phyloP scores from a whole-genome alignment of 2,888 invertebrate genomes.

The Diarsia dahlii region DNA sequence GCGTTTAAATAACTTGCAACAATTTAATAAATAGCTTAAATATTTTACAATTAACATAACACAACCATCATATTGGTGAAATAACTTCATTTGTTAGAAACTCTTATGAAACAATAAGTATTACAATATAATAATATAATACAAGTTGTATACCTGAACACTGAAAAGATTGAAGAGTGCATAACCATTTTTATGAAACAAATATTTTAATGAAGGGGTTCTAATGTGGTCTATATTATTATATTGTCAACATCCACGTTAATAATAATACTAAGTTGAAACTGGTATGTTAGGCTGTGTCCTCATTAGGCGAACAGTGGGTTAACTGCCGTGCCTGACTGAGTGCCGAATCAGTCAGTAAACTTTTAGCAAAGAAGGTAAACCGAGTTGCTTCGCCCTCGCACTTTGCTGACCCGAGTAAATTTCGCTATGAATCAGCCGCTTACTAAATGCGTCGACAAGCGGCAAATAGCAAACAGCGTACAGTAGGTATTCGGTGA shows the following conservation, averaged over 20 bases:
- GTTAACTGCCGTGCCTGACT: background rate
- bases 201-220: background rate
- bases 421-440: background rate
- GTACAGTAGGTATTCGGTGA: background rate
- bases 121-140: slow-evolving; percentile 20
- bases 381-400: background rate
- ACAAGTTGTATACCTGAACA: slow-evolving; percentile 20
- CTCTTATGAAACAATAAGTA: slow-evolving; percentile 62
- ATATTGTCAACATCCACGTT: background rate
- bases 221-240: background rate
- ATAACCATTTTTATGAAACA: background rate
- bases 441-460: background rate
- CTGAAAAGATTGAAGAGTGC: slow-evolving; percentile 22
- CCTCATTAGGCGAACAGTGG: background rate
- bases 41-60: slow-evolving; percentile 71
- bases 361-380: background rate
- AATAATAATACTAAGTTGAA: background rate
- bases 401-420: background rate
- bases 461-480: background rate
- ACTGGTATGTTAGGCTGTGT: background rate
- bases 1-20: slow-evolving; percentile 69
- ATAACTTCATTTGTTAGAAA: slow-evolving; percentile 63
- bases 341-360: background rate
- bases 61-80: slow-evolving; percentile 76
- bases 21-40: slow-evolving; percentile 70